phyloP scores from a whole-genome alignment of 2,113 vertebrate genomes.

The Hippocampus abdominalis region DNA sequence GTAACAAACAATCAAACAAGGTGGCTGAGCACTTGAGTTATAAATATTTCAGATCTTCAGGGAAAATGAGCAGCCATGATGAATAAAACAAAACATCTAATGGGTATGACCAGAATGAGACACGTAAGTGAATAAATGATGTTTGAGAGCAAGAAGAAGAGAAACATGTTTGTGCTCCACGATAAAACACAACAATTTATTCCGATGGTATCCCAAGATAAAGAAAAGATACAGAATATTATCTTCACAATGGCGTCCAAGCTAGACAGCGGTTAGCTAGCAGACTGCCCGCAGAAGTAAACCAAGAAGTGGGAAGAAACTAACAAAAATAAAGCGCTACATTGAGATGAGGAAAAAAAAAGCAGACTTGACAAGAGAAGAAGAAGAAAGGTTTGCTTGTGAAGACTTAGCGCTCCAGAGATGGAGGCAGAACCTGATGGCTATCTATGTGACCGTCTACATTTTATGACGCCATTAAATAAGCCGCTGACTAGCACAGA shows the following conservation, averaged over 20 bases:
- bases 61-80: conserved; percentile 44
- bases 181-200: not conserved
- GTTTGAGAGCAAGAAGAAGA: conserved; percentile 11
- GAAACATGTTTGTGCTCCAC: not conserved
- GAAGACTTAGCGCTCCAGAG: conserved; percentile 30
- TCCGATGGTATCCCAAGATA: not conserved
- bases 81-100: conserved; percentile 59
- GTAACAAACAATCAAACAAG: conserved; percentile 37
- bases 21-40: conserved; percentile 43
- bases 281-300: not conserved
- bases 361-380: conserved; percentile 7
- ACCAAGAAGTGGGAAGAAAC: not conserved
- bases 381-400: conserved; percentile 16
- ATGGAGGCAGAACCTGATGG: conserved; percentile 50
- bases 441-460: conserved; percentile 53
- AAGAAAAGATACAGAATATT: not conserved
- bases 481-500: conserved; percentile 54
- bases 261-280: not conserved
- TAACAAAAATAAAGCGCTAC: not conserved
- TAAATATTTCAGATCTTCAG: conserved; percentile 69
- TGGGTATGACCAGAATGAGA: conserved; percentile 30
- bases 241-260: not conserved
- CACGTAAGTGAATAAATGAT: conserved; percentile 27
- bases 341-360: not conserved
- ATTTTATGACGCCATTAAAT: conserved; percentile 68